These are phyloP conservation scores for Axinella damicornis DNA, from an alignment of 37 sponge, comb jelly and placozoan genomes.

Conservation along the genomic window DNA sequence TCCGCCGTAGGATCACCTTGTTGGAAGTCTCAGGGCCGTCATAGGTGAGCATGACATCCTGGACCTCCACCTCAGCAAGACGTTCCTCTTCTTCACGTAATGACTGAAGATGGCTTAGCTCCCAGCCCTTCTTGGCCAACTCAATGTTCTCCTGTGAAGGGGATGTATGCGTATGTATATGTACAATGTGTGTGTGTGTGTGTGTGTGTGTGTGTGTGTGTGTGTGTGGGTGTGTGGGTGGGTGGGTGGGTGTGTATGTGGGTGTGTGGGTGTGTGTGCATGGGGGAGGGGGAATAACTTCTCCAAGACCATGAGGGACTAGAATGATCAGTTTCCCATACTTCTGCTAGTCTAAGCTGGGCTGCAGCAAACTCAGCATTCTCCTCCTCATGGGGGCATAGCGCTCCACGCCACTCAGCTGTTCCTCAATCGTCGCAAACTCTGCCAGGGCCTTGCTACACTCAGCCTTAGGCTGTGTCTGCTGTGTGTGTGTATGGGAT, in stretches of 20 bases:
- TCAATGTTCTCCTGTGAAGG: constrained; percentile 72
- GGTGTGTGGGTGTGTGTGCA: no score
- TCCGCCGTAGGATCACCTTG: constrained; percentile 74
- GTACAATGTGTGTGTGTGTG: no score
- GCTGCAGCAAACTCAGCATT: constrained; percentile 74
- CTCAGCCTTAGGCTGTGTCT: background rate
- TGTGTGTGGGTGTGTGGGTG: no score
- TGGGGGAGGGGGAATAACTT: no score
- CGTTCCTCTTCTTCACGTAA: constrained; percentile 78
- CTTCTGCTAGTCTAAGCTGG: constrained; percentile 80
- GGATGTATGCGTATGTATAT: no score
- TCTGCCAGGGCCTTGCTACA: constrained; percentile 16
- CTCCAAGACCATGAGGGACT: no score
- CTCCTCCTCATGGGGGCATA: constrained; percentile 80
- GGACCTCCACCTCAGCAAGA: constrained; percentile 63
- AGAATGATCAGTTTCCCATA: no score
- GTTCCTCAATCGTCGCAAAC: constrained; percentile 54
- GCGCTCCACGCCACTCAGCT: constrained; percentile 84
- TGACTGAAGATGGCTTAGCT: constrained; percentile 80
- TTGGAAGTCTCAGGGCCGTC: constrained; percentile 76
- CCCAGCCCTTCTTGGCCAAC: constrained; percentile 89
- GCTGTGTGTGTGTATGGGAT: background rate
- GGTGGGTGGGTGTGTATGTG: no score
- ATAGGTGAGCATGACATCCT: constrained; percentile 68
- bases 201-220: no score